phyloP scores from a whole-genome alignment of 2,797 vertebrate genomes.

The Ataeniobius toweri region DNA sequence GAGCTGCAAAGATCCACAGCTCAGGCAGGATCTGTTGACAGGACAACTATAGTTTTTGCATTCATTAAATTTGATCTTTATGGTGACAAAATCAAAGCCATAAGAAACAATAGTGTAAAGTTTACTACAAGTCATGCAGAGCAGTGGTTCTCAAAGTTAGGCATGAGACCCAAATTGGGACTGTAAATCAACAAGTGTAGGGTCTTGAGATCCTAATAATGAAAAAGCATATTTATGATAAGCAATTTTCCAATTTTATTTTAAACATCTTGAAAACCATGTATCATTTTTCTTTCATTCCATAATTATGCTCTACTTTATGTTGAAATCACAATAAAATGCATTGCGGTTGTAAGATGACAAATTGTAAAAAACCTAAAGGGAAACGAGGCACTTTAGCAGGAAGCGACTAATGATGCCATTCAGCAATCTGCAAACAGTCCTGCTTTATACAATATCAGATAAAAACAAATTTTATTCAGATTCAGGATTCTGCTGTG shows the following conservation, averaged over 20 bases:
- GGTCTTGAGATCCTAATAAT: background rate
- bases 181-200: background rate
- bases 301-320: background rate
- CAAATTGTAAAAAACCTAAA: background rate
- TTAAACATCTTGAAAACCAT: background rate
- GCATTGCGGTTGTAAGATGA: background rate
- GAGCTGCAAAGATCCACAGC: background rate
- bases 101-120: background rate
- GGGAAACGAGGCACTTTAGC: too few species aligned
- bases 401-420: background rate
- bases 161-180: background rate
- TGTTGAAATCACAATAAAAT: background rate
- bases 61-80: background rate
- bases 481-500: conserved; percentile 6
- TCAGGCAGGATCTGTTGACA: background rate
- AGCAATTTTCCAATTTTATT: background rate
- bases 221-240: too few species aligned
- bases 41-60: background rate
- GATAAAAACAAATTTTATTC: conserved; percentile 35
- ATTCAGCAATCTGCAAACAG: conserved; percentile 6
- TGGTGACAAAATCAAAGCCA: background rate
- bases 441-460: conserved; percentile 36
- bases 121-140: too few species aligned
- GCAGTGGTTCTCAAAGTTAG: background rate
- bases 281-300: background rate